Base-by-base conservation (phyloP, 2,888 invertebrate genomes). In the Diabrotica balteata region DNA sequence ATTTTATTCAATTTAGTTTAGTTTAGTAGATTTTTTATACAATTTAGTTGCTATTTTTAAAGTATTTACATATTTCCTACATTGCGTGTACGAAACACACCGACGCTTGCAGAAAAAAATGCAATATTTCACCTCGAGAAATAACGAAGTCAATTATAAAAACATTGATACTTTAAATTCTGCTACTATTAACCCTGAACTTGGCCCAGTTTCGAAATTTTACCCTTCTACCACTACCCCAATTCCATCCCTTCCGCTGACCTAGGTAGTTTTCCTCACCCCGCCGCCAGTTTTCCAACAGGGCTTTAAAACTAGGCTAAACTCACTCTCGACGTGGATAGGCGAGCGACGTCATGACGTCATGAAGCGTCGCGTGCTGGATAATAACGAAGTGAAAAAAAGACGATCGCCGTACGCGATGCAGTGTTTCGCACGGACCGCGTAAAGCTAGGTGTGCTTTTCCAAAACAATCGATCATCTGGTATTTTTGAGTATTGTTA, bases 351-450 rank as follows among this genome's bases (percentile, higher is more conserved):
- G 10, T 47, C 47, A 6, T 47, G 47, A 47, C 47, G 47, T 47
- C 10, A 47, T 47, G 32, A 54, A 65, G 62, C 68, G 68, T 68
- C 68, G 68, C 68, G 68, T 68, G 68, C 68, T 65, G 57, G 62
- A 65, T 68, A 55, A 55, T 55, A 61, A 68, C 63, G 65, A 52
- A 17, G 54, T 59, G 60, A 65, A 65, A 68, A 68, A 68, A 65
- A 57, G 57, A 61, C 63, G 60, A 47, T 50, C 66, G 51, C 44
- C 64, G 49, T 57, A 59, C 62, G 53, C 63, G 63, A 68, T 68
- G 68, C 68, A 68, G 68, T 68, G 65, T 63, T 68, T 59, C 46
- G 59, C 58, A 52, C 64, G 68, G 42, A 54, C 45, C 65, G 63
- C 50, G 51, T 22, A 51, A 43, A 22, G 58, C 49, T 53, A 68